Evolutionary conservation across 35 echinoderm and acorn worm species (phyloP).

Genomic region (Apostichopus parvimensis): DNA sequence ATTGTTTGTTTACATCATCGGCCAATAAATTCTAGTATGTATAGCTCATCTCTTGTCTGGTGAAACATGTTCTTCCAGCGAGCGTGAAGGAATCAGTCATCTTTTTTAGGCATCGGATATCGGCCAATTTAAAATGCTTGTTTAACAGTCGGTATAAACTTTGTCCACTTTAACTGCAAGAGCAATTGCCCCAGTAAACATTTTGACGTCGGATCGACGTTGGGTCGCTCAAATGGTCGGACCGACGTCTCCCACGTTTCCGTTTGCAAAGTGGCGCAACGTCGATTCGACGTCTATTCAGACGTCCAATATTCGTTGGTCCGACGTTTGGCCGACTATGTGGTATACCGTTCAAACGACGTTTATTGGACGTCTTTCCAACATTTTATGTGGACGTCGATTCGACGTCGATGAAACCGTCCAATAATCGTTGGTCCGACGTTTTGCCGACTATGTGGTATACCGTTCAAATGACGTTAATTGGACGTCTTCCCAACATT

Average conservation of each 20-base stretch:
- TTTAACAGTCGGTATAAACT: too few species aligned
- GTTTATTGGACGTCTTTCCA: too few species aligned
- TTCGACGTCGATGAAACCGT: too few species aligned
- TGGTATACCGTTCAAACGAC: neutral
- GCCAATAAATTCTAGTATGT: too few species aligned
- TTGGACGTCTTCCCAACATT: neutral
- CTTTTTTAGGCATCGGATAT: too few species aligned
- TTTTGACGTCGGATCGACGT: neutral
- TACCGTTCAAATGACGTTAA: neutral
- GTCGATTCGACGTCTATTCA: conserved; percentile 5
- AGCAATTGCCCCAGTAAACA: neutral
- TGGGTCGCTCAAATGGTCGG: neutral
- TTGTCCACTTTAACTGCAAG: neutral
- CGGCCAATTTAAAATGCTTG: too few species aligned
- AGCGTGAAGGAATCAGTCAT: too few species aligned
- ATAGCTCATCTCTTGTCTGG: too few species aligned
- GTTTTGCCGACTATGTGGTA: neutral
- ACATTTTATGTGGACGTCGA: neutral
- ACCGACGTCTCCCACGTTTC: neutral
- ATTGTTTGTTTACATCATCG: too few species aligned
- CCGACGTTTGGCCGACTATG: neutral
- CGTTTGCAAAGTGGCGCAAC: conserved; percentile 21
- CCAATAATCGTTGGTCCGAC: too few species aligned
- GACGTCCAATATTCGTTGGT: neutral
- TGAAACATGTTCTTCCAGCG: too few species aligned